These are phyloP conservation scores for Monarcha castaneiventris DNA, from an alignment of 2,113 vertebrate species.

Conservation along the genomic window DNA sequence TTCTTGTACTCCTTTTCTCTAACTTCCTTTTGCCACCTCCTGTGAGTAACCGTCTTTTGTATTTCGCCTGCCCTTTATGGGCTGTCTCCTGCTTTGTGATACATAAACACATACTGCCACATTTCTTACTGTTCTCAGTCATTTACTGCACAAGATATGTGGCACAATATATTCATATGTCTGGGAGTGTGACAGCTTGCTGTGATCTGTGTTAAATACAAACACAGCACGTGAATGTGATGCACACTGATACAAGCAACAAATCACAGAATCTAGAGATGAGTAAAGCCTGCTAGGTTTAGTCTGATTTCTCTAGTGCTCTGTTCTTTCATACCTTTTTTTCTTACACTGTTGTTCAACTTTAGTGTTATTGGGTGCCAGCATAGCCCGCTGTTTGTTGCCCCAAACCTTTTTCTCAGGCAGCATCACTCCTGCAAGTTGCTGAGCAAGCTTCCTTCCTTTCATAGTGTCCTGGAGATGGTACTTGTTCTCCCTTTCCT, in stretches of 20 bases:
- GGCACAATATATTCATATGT: neutral
- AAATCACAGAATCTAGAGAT: neutral
- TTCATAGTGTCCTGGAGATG: neutral
- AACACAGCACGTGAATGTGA: neutral
- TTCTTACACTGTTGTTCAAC: neutral
- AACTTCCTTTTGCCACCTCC: constrained; percentile 15
- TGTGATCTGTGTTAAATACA: constrained; percentile 41
- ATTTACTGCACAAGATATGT: neutral
- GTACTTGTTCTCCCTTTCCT: neutral
- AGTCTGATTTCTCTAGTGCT: neutral
- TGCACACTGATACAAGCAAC: neutral
- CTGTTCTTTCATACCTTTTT: neutral
- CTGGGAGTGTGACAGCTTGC: constrained; percentile 6
- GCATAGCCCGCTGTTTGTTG: neutral
- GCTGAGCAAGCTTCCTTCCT: neutral
- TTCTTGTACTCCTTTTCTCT: constrained; percentile 26
- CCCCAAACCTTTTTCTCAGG: neutral
- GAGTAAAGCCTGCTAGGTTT: neutral
- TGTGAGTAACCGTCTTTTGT: constrained; percentile 8
- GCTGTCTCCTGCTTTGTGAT: constrained; percentile 36
- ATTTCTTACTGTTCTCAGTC: constrained; percentile 41
- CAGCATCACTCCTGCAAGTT: neutral
- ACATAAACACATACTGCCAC: constrained; percentile 14
- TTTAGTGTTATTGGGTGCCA: neutral
- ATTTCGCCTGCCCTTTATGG: constrained; percentile 24